Conservation (phyloP, 2,113 vertebrate genomes). For the Ardeotis arabs region DNA sequence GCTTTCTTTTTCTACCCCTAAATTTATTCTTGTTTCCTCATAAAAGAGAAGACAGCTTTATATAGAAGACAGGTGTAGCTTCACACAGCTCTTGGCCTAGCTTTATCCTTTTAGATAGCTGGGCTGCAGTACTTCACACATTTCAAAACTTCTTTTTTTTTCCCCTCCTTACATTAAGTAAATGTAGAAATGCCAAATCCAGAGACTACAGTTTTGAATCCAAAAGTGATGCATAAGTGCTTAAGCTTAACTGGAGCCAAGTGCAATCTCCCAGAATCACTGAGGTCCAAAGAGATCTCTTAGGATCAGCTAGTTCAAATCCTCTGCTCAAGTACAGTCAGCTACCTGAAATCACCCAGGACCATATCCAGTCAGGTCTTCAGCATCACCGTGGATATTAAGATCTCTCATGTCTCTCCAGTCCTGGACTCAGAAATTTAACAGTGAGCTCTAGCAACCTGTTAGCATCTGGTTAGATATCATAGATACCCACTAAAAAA, state of each 20-base stretch:
- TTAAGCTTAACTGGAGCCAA: background rate
- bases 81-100: background rate
- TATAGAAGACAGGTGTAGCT: background rate
- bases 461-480: background rate
- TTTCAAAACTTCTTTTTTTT: background rate
- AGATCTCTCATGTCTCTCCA: background rate
- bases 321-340: background rate
- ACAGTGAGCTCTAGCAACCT: background rate
- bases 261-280: background rate
- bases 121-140: background rate
- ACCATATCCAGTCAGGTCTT: background rate
- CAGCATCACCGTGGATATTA: background rate
- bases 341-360: background rate
- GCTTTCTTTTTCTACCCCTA: background rate
- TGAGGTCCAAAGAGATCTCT: background rate
- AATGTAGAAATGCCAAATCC: background rate
- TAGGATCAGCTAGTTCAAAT: background rate
- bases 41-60: background rate
- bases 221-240: rapidly evolving
- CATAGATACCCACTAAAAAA: background rate
- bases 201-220: background rate
- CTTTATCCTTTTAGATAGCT: background rate
- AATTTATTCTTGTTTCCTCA: background rate
- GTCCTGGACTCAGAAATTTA: background rate
- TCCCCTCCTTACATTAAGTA: background rate